phyloP scores from a whole-genome alignment of 2,888 invertebrate genomes.

The Ochlodes sylvanus region DNA sequence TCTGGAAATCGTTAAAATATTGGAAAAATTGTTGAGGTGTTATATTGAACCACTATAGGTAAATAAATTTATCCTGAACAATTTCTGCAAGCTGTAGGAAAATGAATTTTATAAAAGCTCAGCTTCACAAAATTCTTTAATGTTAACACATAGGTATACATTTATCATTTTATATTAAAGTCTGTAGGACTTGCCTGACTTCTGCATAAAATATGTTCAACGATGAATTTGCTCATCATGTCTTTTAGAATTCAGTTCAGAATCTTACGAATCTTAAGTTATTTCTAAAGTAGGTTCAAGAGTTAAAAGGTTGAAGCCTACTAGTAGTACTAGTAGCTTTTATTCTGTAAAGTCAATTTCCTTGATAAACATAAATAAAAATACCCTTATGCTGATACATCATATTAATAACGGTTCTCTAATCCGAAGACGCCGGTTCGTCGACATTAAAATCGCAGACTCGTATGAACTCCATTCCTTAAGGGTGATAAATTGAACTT shows the following conservation, averaged over 20 bases:
- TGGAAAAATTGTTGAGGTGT: too few relatives aligned
- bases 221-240: neutral
- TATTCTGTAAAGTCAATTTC: too few relatives aligned
- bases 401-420: neutral
- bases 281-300: neutral
- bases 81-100: neutral
- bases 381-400: too few relatives aligned
- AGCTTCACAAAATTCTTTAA: neutral
- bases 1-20: too few relatives aligned
- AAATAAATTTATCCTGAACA: too few relatives aligned
- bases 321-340: too few relatives aligned
- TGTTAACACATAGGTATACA: neutral
- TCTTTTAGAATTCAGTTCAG: neutral
- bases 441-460: neutral
- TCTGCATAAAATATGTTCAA: conserved; percentile 15
- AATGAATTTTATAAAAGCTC: neutral
- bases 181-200: conserved; percentile 1
- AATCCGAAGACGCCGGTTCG: neutral
- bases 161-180: conserved; percentile 17
- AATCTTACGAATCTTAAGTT: neutral
- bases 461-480: neutral
- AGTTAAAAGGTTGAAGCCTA: too few relatives aligned
- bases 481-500: neutral
- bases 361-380: too few relatives aligned
- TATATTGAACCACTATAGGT: too few relatives aligned